Conservation (phyloP, 23 tunicate genomes). For the Botrylloides violaceus region DNA sequence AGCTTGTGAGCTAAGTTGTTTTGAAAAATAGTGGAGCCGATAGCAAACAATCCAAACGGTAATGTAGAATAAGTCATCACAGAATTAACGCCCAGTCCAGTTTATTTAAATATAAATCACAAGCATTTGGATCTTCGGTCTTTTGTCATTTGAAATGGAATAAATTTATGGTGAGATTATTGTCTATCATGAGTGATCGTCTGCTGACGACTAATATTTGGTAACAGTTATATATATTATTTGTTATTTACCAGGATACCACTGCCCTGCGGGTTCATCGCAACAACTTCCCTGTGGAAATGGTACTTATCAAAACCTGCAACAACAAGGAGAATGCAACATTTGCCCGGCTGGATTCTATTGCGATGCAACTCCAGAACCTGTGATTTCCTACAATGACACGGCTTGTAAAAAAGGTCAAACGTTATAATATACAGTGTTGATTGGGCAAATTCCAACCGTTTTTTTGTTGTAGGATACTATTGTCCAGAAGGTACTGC, state of each 20-base stretch:
- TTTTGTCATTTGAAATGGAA: too few relatives aligned
- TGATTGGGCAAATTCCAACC: not conserved
- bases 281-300: constrained; percentile 48
- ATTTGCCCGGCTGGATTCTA: constrained; percentile 88
- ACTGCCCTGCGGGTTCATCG: constrained; percentile 41
- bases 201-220: too few relatives aligned
- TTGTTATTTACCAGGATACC: constrained; percentile 40
- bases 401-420: constrained; percentile 58
- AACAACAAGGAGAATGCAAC: constrained; percentile 36
- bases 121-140: too few relatives aligned
- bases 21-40: too few relatives aligned
- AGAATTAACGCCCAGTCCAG: too few relatives aligned
- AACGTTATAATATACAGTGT: not conserved
- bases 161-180: too few relatives aligned
- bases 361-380: constrained; percentile 76
- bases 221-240: too few relatives aligned
- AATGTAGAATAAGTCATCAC: too few relatives aligned
- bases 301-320: constrained; percentile 68
- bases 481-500: constrained; percentile 65
- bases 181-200: too few relatives aligned
- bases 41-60: too few relatives aligned
- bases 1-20: too few relatives aligned
- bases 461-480: constrained; percentile 38
- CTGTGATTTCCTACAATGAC: constrained; percentile 59
- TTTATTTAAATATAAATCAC: too few relatives aligned